Base-by-base conservation (phyloP, 2,888 invertebrate genomes). In the Terebella lapidaria region DNA sequence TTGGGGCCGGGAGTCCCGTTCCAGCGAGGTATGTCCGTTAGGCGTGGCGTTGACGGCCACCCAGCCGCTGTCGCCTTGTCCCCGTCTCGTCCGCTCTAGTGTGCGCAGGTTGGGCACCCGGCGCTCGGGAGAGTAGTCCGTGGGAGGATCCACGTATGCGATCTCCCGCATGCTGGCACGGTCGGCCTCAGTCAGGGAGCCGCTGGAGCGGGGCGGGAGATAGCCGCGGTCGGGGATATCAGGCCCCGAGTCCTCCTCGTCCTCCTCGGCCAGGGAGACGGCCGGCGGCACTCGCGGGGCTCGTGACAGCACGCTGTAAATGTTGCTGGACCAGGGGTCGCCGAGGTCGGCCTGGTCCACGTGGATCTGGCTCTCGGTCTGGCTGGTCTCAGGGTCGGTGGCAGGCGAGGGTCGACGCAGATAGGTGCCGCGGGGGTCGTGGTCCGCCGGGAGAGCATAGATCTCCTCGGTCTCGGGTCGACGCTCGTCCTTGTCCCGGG, bases 331-430 rank as follows among this genome's bases (percentile, higher is more conserved):
- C n/a, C 22, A 15, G 49, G n/a, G 5, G 15, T 24, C 49, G 49
- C 24, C 24, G 15, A 15, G n/a, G 49, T n/a, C 22, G 18, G 18
- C 24, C 22, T 5, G 18, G 18, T 10, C 10, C n/a, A 5, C 49
- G 49, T 49, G 22, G 49, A 49, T 49, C 24, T 49, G 49, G 22
- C 49, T 49, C 24, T 49, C 49, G 49, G 49, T 49, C 24, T 49
- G 49, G 22, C 49, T 49, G 5, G 22, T 15, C 24, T 49, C 49
- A 5, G 49, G 18, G 5, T 49, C 49, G 18, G 49, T 5, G 15
- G 5, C 49, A 10, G 49, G 22, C 35, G 35, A 10, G 18, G 10
- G 10, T 10, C 35, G 10, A 5, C 5, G 10, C 49, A 49, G 24
- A 22, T 49, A 49, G 18, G 24, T 10, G 5, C 5, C 22, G n/a